Evolutionary conservation across 2,113 vertebrate species (phyloP).

Genomic region (Procavia capensis): DNA sequence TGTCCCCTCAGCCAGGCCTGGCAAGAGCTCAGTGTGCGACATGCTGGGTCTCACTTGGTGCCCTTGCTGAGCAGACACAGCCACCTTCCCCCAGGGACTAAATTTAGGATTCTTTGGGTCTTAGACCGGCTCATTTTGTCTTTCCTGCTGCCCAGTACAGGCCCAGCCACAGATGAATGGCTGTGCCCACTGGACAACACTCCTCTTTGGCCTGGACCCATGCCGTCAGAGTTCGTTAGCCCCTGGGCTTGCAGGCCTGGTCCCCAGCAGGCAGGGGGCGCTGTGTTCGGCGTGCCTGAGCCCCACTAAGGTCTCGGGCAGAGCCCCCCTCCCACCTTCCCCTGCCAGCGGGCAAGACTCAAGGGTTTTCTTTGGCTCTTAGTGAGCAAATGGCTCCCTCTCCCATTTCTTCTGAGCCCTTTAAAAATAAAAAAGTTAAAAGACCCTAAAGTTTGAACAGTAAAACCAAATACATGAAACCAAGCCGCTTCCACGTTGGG

Average conservation of each 20-base stretch:
- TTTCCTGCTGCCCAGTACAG: constrained; percentile 47
- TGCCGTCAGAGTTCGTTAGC: constrained; percentile 75
- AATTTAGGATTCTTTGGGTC: constrained; percentile 66
- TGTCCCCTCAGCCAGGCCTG: not conserved
- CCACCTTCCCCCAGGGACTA: constrained; percentile 48
- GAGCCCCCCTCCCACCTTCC: not conserved
- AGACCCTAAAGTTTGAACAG: constrained; percentile 79
- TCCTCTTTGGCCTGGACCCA: constrained; percentile 68
- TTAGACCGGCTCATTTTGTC: constrained; percentile 63
- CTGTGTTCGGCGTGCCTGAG: not conserved
- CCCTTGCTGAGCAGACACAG: constrained; percentile 30
- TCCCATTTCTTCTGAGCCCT: constrained; percentile 76
- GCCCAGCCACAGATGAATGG: constrained; percentile 7
- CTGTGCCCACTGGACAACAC: constrained; percentile 49
- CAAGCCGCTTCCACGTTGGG: constrained; percentile 84
- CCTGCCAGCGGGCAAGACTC: too few species aligned
- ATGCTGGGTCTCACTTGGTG: not conserved
- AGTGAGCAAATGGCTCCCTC: constrained; percentile 71
- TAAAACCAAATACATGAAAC: constrained; percentile 84
- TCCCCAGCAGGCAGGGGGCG: constrained; percentile 42
- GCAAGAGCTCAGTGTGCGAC: not conserved
- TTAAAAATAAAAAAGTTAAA: constrained; percentile 83
- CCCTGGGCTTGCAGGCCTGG: constrained; percentile 63
- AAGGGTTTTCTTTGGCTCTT: constrained; percentile 75
- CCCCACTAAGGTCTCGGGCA: not conserved